Base-by-base conservation (phyloP, 2,113 vertebrate species). In the Callipepla squamata region DNA sequence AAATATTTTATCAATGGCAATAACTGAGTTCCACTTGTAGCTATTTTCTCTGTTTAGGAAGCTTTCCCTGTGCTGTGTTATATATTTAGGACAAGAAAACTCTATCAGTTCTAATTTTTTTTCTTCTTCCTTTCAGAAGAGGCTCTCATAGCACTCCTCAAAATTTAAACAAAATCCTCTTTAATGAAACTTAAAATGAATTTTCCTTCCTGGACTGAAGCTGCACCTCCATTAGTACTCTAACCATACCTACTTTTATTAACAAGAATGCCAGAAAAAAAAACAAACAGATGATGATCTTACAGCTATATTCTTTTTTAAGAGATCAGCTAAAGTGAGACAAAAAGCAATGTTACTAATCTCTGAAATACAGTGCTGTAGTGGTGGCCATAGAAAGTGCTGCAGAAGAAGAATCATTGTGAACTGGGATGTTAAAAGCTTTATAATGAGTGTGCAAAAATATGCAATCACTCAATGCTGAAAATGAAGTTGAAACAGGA, bases 401-500 rank as follows among this genome's bases (percentile, higher is more conserved):
- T 38, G 23, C 11, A 47, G 18, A 59, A 83, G 85, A 69, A 1
- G 16, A 73, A 45, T 48, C 38, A 76, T 62, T 68, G 89, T 30
- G 48, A 84, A 61, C 14, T 10, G 51, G 2, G 0, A 16, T 30
- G 18, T 81, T 92, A 80, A 63, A 59, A 82, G 11, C 1, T 80
- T 74, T 74, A 34, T 42, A 80, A 69, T 11, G 6, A 77, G 70
- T 1, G 2, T 63, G 32, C 32, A 75, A 70, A 74, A 90, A 85
- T 26, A 86, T 3, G 32, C 51, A 74, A 5, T 7, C 32, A 20
- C 10, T 80, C 1, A 0, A 1, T 34, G 66, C n/a, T 67, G 77
- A 67, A 92, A 85, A 55, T 3, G 8, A 89, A 90, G 55, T 6
- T 90, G 34, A 90, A 96, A 58, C 9, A 90, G 62, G 67, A 77